Evolutionary conservation across 2,113 vertebrate genomes (phyloP).

Genomic region (Dicrurus megarhynchus): DNA sequence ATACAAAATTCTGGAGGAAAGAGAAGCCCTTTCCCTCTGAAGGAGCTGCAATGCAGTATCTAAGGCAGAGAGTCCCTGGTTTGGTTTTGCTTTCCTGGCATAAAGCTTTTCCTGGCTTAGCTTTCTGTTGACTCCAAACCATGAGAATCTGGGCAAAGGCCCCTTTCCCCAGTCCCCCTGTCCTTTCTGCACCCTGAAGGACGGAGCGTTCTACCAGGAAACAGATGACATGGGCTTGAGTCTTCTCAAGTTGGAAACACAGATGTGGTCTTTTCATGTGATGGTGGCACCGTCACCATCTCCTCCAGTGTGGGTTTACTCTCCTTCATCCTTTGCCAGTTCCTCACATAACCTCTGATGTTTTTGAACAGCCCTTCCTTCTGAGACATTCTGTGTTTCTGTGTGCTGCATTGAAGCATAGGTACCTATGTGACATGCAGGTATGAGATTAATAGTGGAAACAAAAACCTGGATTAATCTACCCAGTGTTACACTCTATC

Average conservation of each 20-base stretch:
- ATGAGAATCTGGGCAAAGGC: neutral
- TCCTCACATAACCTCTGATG: neutral
- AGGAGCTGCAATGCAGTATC: neutral
- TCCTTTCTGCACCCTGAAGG: neutral
- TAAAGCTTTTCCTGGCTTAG: neutral
- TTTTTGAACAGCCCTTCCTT: neutral
- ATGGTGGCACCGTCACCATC: accelerated
- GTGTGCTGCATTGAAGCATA: neutral
- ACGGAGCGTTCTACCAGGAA: neutral
- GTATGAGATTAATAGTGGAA: neutral
- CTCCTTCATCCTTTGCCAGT: accelerated
- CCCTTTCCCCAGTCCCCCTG: neutral
- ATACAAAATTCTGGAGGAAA: neutral
- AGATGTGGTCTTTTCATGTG: accelerated
- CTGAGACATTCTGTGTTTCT: neutral
- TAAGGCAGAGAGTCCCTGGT: neutral
- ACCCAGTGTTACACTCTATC: neutral
- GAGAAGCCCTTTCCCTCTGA: neutral
- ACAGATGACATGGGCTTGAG: neutral
- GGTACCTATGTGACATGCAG: neutral
- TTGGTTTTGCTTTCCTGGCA: neutral
- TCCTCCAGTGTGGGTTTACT: neutral
- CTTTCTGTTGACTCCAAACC: neutral
- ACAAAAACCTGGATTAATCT: neutral
- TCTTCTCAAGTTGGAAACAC: neutral